Conservation (phyloP, 1,140 invertebrate species). For the Hesperophylax magnus region DNA sequence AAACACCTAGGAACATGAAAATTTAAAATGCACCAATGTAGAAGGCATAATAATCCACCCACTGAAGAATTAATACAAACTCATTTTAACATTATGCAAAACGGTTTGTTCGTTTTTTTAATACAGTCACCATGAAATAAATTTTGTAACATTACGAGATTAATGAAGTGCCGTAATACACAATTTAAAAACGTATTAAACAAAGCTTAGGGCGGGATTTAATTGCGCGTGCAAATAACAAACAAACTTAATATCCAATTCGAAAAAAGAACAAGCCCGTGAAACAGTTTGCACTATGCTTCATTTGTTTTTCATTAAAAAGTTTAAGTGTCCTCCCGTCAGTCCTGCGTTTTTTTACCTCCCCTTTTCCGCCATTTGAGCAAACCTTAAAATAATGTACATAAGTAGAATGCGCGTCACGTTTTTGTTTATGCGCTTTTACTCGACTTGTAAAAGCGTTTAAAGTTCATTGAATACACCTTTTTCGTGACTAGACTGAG, state of each 20-base stretch:
- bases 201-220: background rate
- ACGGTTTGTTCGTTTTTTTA: too few relatives aligned
- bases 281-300: constrained; percentile 21
- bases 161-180: background rate
- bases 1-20: too few relatives aligned
- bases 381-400: background rate
- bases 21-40: too few relatives aligned
- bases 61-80: too few relatives aligned
- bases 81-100: too few relatives aligned
- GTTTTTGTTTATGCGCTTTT: constrained; percentile 54
- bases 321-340: constrained; percentile 39
- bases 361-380: background rate
- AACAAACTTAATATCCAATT: constrained; percentile 25
- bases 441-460: constrained; percentile 47
- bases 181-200: background rate
- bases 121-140: too few relatives aligned
- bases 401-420: constrained; percentile 45
- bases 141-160: too few relatives aligned
- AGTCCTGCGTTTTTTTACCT: background rate
- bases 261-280: constrained; percentile 37
- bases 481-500: constrained; percentile 34
- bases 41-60: too few relatives aligned
- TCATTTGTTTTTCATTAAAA: constrained; percentile 57
- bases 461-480: constrained; percentile 39
- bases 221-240: background rate